Percentiles rank a stretch among this genome's conserved stretches.
Conservation (phyloP, 2,113 vertebrate species). For the Rhinopomastus cyanomelas region DNA sequence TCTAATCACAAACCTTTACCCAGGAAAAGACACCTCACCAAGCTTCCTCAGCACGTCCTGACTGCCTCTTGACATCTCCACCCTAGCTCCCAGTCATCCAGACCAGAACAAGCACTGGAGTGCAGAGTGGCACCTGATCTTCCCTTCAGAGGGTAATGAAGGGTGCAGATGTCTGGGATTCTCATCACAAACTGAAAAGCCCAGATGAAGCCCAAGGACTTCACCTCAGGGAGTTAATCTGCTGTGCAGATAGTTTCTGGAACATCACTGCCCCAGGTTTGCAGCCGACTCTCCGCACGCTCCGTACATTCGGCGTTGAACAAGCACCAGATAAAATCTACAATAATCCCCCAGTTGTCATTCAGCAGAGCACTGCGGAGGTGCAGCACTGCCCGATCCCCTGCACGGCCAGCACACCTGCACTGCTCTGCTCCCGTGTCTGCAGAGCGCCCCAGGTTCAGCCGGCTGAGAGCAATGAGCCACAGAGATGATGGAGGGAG, state of each 20-base stretch:
- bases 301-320: neutral
- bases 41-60: neutral
- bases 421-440: neutral
- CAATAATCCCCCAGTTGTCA: neutral
- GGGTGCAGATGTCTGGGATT: neutral
- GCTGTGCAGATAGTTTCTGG: neutral
- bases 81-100: neutral
- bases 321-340: neutral
- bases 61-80: neutral
- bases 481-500: too few relatives aligned
- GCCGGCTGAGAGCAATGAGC: neutral
- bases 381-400: neutral
- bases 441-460: neutral
- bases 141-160: neutral
- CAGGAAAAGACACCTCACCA: neutral
- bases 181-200: neutral
- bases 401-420: neutral
- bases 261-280: neutral
- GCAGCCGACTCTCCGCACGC: neutral
- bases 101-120: neutral
- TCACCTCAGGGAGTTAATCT: neutral
- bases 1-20: neutral
- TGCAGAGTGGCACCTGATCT: neutral
- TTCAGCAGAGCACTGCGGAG: neutral
- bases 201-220: neutral